Conservation (phyloP, 2,888 invertebrate genomes). For the Herminia tarsipennalis region DNA sequence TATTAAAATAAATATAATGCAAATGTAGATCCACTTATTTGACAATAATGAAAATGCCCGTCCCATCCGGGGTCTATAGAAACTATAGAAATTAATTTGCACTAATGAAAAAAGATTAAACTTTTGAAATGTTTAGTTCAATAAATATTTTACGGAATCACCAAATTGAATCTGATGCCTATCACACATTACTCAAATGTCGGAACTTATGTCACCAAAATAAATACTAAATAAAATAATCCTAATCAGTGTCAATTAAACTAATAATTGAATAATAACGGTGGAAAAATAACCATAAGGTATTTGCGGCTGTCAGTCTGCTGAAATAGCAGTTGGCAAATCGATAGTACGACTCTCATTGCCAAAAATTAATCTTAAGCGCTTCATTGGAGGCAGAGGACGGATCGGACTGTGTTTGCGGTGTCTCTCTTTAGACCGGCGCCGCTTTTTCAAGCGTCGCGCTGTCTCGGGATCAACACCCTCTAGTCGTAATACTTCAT, state of each 20-base stretch:
- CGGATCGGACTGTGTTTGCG: conserved; percentile 83
- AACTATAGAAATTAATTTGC: conserved; percentile 28
- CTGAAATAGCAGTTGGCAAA: conserved; percentile 90
- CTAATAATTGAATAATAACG: conserved; percentile 83
- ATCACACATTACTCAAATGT: conserved; percentile 74
- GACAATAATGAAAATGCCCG: conserved; percentile 32
- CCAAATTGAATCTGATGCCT: conserved; percentile 70
- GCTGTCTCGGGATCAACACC: conserved; percentile 87
- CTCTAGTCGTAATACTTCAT: conserved; percentile 93
- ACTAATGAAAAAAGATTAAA: conserved; percentile 54
- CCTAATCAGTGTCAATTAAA: conserved; percentile 83
- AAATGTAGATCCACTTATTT: conserved; percentile 34
- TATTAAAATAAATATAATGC: conserved; percentile 15
- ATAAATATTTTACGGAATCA: conserved; percentile 74
- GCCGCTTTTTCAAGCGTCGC: conserved; percentile 85
- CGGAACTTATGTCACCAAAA: conserved; percentile 74
- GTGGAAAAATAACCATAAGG: conserved; percentile 80
- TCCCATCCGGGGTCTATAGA: conserved; percentile 22
- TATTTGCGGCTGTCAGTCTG: conserved; percentile 82
- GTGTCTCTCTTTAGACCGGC: conserved; percentile 78
- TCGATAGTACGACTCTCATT: conserved; percentile 96
- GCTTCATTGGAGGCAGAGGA: conserved; percentile 91
- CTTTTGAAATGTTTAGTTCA: conserved; percentile 55
- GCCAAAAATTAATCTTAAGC: conserved; percentile 94
- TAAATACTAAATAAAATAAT: conserved; percentile 81